These are phyloP conservation scores for Emys orbicularis DNA, from an alignment of 2,797 vertebrate species.

Conservation along the genomic window DNA sequence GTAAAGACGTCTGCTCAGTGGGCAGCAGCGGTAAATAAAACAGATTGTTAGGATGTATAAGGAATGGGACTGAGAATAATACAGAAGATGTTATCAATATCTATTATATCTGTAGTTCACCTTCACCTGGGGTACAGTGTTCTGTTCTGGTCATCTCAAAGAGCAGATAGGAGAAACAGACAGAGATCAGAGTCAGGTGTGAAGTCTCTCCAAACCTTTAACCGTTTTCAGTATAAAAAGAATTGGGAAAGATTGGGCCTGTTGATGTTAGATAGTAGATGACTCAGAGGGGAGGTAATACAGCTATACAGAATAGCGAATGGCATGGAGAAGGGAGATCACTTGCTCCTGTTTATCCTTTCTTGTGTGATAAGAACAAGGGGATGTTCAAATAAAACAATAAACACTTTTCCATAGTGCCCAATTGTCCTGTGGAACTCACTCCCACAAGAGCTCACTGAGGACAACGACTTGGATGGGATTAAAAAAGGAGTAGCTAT, in stretches of 20 bases:
- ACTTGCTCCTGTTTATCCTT: not conserved
- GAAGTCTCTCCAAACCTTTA: not conserved
- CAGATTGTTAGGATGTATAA: not conserved
- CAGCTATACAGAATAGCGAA: not conserved
- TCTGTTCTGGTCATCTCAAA: not conserved
- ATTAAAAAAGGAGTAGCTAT: not conserved
- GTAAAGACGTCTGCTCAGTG: not conserved
- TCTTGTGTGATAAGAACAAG: not conserved
- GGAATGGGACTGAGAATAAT: not conserved
- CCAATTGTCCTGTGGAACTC: not conserved
- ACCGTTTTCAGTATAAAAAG: not conserved
- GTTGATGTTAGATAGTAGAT: not conserved
- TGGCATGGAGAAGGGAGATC: not conserved
- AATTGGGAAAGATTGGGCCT: not conserved
- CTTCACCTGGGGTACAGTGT: not conserved
- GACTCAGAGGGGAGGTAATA: not conserved
- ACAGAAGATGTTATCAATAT: not conserved
- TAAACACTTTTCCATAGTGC: not conserved
- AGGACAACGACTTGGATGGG: not conserved
- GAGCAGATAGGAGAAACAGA: not conserved
- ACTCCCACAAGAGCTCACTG: not conserved
- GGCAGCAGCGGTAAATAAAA: not conserved
- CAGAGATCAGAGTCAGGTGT: not conserved
- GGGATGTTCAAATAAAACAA: not conserved
- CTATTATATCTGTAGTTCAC: not conserved